Evolutionary conservation across 1,140 invertebrate genomes (phyloP), one percentile per base, ranked within the genome.

Genomic region (Cyclina sinensis): DNA sequence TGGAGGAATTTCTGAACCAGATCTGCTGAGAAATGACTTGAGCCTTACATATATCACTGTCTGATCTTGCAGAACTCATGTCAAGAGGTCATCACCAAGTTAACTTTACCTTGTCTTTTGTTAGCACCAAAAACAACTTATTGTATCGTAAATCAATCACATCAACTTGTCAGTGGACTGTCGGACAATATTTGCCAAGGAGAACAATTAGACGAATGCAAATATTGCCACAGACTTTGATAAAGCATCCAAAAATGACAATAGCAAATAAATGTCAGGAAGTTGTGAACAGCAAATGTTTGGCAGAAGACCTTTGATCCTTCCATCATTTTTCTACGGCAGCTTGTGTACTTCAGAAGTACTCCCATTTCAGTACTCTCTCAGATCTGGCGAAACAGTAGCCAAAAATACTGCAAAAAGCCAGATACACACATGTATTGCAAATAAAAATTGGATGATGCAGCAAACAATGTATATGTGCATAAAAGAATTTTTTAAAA

Each of bases 61-160:
- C 65, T 70, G 65, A 70, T 70, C 32, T 39, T 70, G 65, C 37
- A 37, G 16, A 27, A 76, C 48, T 76, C 21, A 16, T 78, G 74
- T 51, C 74, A 78, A 32, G 11, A 16, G 37, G 32, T 2, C 24
- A 78, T 54, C 46, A 43, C 46, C 2, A 54, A 30, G 59, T 27
- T 62, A 78, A 87, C 32, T 35, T 68, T 18, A 59, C 51, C 30
- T 37, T 30, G 51, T 39, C 85, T 79, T 87, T 87, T 87, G 85
- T 87, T 78, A 73, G 39, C 32, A 1, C 30, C n/a, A 18, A 68
- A 80, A 80, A 68, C 74, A 79, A 76, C 74, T 87, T 87, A 87
- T 87, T 87, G 85, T 87, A 70, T 62, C 85, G 85, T 87, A 78
- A 78, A 87, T 87, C 85, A 87, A 73, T 68, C 85, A 30, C 0